Evolutionary conservation across 2,797 vertebrate species (phyloP).

Genomic region (Crenichthys baileyi): DNA sequence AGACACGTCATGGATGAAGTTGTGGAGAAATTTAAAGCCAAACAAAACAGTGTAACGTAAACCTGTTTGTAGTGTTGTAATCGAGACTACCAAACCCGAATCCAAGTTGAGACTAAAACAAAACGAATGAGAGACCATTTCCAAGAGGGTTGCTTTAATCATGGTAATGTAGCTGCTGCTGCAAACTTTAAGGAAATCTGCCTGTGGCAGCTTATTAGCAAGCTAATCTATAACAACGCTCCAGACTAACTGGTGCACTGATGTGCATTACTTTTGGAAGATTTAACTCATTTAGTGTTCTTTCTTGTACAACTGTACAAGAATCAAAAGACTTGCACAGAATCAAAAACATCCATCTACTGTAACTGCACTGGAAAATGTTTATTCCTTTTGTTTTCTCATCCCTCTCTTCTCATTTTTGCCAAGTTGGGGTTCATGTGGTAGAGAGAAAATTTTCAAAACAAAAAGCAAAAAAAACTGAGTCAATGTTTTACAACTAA

Average conservation of each 20-base stretch:
- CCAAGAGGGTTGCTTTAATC: too few relatives aligned
- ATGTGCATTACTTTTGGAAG: neutral
- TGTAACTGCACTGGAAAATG: neutral
- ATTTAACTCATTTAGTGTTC: neutral
- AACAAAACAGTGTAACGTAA: too few relatives aligned
- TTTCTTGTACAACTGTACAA: neutral
- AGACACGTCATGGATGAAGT: too few relatives aligned
- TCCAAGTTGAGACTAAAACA: too few relatives aligned
- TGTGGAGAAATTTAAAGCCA: too few relatives aligned
- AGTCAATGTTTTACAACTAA: neutral
- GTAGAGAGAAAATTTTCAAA: neutral
- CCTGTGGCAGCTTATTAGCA: too few relatives aligned
- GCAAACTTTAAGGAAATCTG: too few relatives aligned
- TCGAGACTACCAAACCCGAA: too few relatives aligned
- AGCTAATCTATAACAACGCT: neutral
- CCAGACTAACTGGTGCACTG: neutral
- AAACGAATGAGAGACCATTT: too few relatives aligned
- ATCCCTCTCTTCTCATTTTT: neutral
- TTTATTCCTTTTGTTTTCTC: neutral
- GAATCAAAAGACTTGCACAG: neutral
- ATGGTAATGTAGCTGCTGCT: too few relatives aligned
- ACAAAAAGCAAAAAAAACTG: neutral
- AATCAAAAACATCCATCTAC: too few relatives aligned
- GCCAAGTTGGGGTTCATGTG: neutral
- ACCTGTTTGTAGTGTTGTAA: too few relatives aligned